Evolutionary conservation across 2,113 vertebrate species (phyloP).

Genomic region (Petroica traversi): DNA sequence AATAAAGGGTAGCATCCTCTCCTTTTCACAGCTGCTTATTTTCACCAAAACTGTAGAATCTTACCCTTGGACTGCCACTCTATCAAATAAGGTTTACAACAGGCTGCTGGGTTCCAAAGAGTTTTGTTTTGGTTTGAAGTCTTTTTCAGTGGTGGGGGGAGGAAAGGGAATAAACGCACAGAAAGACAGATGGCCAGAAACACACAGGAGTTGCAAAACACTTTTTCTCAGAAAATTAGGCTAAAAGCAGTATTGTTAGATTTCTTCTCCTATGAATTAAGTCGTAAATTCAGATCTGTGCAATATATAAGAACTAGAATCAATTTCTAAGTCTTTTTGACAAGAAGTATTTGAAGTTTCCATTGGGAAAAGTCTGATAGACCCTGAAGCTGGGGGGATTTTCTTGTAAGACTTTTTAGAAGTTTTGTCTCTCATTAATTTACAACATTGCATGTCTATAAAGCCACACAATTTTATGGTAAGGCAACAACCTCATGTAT

Average conservation of each 20-base stretch:
- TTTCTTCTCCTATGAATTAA: neutral
- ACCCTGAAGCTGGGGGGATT: neutral
- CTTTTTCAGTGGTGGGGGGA: accelerated
- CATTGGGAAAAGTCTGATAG: neutral
- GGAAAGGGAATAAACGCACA: neutral
- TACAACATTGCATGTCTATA: neutral
- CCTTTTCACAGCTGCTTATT: neutral
- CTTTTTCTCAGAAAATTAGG: neutral
- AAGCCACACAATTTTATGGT: neutral
- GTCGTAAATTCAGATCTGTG: neutral
- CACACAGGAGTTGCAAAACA: neutral
- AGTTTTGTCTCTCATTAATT: neutral
- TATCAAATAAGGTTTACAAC: neutral
- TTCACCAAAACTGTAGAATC: neutral
- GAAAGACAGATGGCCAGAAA: slow-evolving; percentile 1
- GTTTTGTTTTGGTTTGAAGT: neutral
- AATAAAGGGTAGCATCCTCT: neutral
- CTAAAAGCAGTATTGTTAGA: neutral
- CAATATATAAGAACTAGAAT: neutral
- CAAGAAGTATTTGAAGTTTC: neutral
- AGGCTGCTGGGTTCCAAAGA: neutral
- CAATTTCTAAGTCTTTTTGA: neutral
- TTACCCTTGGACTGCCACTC: neutral
- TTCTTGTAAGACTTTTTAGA: neutral
- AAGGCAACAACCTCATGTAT: neutral